Base-by-base conservation (phyloP, 2,888 invertebrate genomes). In the Drosophila kambysellisi region DNA sequence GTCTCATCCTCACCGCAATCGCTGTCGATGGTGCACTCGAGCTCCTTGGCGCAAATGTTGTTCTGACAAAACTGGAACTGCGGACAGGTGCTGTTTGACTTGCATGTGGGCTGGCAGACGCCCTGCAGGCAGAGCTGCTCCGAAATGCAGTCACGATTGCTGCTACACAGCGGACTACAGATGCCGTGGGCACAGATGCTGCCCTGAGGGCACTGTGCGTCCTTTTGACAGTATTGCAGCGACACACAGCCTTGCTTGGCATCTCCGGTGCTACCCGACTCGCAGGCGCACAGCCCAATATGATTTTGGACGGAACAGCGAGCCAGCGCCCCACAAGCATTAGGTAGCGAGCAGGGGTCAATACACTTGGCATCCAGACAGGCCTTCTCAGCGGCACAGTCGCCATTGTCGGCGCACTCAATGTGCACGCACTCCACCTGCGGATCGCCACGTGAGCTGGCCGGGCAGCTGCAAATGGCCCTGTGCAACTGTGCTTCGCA, bases 51-150 rank as follows among this genome's bases (percentile, higher is more conserved):
- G 91, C 98, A 98, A 74, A 98, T 96, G 89, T 95, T 97, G 89
- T 97, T 97, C 74, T 95, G 94, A 88, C 98, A 98, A 90, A 95
- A 97, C 91, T 97, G 97, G 91, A 96, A 96, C 74, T 97, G 96
- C 0, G 98, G 97, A 84, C 98, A 98, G 17, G 96, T 96, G 3
- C 95, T 93, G 90, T 98, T 97, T 12, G 95, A 94, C 86, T 95
- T 95, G 91, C 98, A 98, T 4, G 97, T 97, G 30, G 97, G 95
- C 89, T 97, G 96, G 91, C 98, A 98, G n/a, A 97, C 95, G 15
- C 95, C 96, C 92, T 97, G 96, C 70, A 98, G 96, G 89, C 98
- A 98, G 17, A 97, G 94, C 93, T 98, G 98, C 87, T 97, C 97
- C 20, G 95, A 95, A 63, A 98, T 96, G 91, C 98, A 98, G 82